Evolutionary conservation across 2,113 vertebrate species (phyloP), one percentile per base, ranked within the genome.

Genomic region (Urocynchramus pylzowi): DNA sequence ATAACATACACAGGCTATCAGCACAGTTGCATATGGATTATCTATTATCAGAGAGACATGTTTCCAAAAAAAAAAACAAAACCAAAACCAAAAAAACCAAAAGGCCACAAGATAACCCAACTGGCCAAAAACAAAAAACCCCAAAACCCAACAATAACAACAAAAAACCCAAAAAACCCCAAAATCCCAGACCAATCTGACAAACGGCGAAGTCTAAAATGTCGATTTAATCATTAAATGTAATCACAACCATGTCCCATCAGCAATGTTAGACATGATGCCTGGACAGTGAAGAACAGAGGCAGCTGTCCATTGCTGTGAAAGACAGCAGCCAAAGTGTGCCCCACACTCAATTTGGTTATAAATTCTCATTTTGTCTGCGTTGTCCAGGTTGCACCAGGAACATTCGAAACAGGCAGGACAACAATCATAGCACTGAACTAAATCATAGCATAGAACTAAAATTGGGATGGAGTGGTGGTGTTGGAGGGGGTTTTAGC

Each of bases 401-500:
- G 17, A 71, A 52, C 42, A 60, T 18, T 41, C 61, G 21, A 80
- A 94, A 76, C 2, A 67, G 5, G 20, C 70, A 90, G 37, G 30
- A 44, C 6, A 82, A 60, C 22, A 63, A 53, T 53, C 28, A 42
- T 3, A 52, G 45, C 35, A 61, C 59, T 44, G 20, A 77, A 67
- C 11, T 63, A 31, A 86, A 88, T 53, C 28, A 42, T 3, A 52
- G 45, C 35, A 61, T 54, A 41, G 20, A 77, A 67, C 11, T 63
- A 31, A 86, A 88, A 53, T 0, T 20, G 13, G 17, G 27, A 10
- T 13, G 30, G 16, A 16, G 17, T 5, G 18, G 11, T 16, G 13
- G 2, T 14, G 11, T 7, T 33, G 18, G 33, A 4, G 6, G 9
- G 1, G 2, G 14, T 57, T 63, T 37, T 3, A 49, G 21, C 0